Conservation (phyloP, 2,888 invertebrate species). For the Pristionchus arcanus region DNA sequence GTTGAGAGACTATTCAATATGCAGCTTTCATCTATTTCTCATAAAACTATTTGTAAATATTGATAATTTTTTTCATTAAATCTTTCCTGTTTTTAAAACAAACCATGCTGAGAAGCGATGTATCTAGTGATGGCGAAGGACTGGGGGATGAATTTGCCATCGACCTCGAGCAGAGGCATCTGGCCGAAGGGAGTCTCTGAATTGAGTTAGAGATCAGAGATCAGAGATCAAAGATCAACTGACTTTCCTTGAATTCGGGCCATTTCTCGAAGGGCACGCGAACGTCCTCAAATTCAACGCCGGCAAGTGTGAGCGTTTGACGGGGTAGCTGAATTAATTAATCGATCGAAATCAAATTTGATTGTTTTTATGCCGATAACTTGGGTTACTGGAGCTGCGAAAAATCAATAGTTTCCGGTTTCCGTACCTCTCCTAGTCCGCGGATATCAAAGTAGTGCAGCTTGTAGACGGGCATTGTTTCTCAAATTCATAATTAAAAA, state of each 20-base stretch:
- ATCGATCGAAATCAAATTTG: not conserved
- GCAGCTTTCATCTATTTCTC: not conserved
- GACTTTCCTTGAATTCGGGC: conserved; percentile 65
- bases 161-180: conserved; percentile 43
- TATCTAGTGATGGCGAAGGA: conserved; percentile 22
- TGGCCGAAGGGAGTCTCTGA: conserved; percentile 50
- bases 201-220: not conserved
- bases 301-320: conserved; percentile 62
- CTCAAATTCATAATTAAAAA: not conserved
- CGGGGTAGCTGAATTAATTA: not conserved
- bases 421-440: conserved; percentile 33
- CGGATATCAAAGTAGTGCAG: conserved; percentile 29
- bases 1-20: not conserved
- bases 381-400: not conserved
- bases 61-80: no score
- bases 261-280: conserved; percentile 63
- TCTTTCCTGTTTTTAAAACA: no score
- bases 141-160: conserved; percentile 23
- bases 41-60: no score
- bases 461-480: conserved; percentile 39
- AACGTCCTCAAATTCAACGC: conserved; percentile 67
- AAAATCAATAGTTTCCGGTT: not conserved
- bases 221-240: conserved; percentile 53
- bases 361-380: not conserved
- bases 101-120: conserved; percentile 25